A percentile compares a stretch with the other conserved stretches of the same genome.
phyloP scores from a whole-genome alignment of 2,113 vertebrate genomes.

The Prinia subflava region DNA sequence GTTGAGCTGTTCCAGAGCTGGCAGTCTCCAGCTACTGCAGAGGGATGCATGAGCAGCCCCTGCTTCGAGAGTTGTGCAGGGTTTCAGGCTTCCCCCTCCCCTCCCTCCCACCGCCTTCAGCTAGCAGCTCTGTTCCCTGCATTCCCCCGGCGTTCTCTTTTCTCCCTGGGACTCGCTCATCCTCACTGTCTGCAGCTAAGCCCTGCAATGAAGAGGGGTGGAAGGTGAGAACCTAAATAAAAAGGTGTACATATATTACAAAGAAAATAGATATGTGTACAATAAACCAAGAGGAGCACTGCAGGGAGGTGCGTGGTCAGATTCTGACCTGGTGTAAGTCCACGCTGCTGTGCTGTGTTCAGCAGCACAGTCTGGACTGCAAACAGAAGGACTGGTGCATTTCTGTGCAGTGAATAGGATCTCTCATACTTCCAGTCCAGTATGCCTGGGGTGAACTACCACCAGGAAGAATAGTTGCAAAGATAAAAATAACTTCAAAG shows the following conservation, averaged over 20 bases:
- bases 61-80: accelerated
- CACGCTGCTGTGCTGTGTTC: accelerated
- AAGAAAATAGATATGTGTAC: neutral
- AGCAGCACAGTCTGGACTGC: neutral
- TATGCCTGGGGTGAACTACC: neutral
- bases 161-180: too few relatives aligned
- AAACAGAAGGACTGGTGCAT: neutral
- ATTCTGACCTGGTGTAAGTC: neutral
- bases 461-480: neutral
- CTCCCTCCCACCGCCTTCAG: neutral
- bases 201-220: neutral
- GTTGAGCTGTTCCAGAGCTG: accelerated
- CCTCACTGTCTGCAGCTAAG: neutral
- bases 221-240: neutral
- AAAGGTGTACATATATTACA: accelerated
- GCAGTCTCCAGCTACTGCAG: neutral
- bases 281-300: neutral
- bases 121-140: neutral
- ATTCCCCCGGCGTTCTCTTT: neutral
- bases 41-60: neutral
- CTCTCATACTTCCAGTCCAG: neutral
- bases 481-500: conserved; percentile 54
- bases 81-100: neutral
- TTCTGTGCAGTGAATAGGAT: neutral
- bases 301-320: neutral